These are phyloP conservation scores for Naja naja DNA, from an alignment of 2,113 vertebrate genomes.

Conservation along the genomic window DNA sequence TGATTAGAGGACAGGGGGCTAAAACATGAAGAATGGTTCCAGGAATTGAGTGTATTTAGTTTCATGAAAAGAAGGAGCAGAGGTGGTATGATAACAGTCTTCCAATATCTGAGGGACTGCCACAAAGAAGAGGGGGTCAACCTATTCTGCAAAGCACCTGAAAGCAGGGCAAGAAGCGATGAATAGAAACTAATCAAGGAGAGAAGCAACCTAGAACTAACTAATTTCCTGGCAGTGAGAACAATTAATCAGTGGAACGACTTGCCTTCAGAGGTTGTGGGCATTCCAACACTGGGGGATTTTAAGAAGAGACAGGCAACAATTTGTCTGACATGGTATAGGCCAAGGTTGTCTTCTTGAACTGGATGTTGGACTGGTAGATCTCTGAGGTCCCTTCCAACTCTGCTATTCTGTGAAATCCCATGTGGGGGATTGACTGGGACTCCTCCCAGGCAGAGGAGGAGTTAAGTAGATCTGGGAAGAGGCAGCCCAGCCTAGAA, in stretches of 20 bases:
- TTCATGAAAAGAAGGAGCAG: no score
- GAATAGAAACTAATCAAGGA: neutral
- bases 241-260: neutral
- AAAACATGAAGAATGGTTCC: neutral
- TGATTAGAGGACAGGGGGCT: neutral
- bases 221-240: neutral
- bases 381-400: neutral
- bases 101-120: neutral
- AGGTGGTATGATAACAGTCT: neutral
- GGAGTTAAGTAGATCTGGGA: neutral
- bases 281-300: neutral
- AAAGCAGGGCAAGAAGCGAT: neutral
- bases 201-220: neutral
- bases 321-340: neutral
- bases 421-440: neutral
- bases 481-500: neutral
- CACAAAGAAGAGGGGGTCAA: neutral
- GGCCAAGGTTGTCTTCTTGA: neutral
- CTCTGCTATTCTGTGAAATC: neutral
- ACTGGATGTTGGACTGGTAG: neutral
- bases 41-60: neutral
- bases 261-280: neutral
- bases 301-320: neutral
- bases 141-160: neutral
- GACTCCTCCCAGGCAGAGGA: neutral